Evolutionary conservation across 1,140 invertebrate genomes (phyloP), one percentile per base, ranked within the genome.

Genomic region (Pristionchus pacificus): DNA sequence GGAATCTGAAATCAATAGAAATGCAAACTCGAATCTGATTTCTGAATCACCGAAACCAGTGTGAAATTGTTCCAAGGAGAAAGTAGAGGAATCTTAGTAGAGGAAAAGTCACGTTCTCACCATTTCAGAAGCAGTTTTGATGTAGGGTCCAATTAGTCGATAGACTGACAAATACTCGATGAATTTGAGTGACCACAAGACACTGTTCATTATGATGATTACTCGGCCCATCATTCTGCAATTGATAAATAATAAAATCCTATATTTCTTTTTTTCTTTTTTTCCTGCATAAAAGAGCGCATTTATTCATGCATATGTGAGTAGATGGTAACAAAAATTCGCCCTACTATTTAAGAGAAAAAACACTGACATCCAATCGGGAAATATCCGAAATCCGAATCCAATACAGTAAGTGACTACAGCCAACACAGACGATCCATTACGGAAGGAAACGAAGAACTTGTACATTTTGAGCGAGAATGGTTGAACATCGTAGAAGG

Each of bases 121-220:
- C 71, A 72, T 72, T 57, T 72, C 71, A 2, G 65, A 55, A 1
- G 64, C 71, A 59, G 66, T 72, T 27, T 49, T 67, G 25, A 72
- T 67, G 30, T 73, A 68, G 19, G 66, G 66, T 13, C 71, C 71
- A 13, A 73, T 60, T 24, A 38, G 32, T 60, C 60, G 71, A 28
- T 72, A 61, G 6, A 73, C 71, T 15, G 55, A 70, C 3, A 73
- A 33, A 30, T 68, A 68, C 13, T 73, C 71, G 15, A 73, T 57
- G n/a, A 73, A 31, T 60, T 73, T 73, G 1, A 73, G 60, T 31
- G 65, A 61, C 65, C 68, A 73, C 10, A 65, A 28, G n/a, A 68
- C 71, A 19, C 58, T 68, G 38, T 73, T 73, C 10, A 38, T 58
- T 6, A 66, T 66, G 19, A 73, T 61, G 19, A 73, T 25, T 32